These are phyloP conservation scores for Sesia apiformis DNA, from an alignment of 2,888 invertebrate genomes.

Conservation along the genomic window DNA sequence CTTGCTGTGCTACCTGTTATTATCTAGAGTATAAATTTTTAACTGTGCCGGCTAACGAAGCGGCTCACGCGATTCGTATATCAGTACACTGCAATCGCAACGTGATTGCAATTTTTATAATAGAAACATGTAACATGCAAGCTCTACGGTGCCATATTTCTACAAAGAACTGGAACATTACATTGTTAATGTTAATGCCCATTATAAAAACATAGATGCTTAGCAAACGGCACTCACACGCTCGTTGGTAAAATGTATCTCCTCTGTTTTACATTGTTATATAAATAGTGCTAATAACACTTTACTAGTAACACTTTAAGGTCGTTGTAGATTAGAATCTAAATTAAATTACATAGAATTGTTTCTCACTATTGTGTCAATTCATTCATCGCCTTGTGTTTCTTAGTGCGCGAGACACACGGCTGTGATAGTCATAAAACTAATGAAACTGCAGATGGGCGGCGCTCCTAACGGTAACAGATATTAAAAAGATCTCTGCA, in stretches of 20 bases:
- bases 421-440: neutral
- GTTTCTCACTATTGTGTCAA: conserved; percentile 56
- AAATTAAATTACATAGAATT: conserved; percentile 35
- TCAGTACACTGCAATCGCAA: neutral
- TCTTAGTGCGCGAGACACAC: neutral
- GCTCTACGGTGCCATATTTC: neutral
- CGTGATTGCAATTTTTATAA: neutral
- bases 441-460: neutral
- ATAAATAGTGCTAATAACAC: conserved; percentile 46
- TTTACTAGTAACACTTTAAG: conserved; percentile 32
- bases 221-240: conserved; percentile 24
- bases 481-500: no score
- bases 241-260: conserved; percentile 26
- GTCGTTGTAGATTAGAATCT: conserved; percentile 42
- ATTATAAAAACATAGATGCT: conserved; percentile 4
- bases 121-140: neutral
- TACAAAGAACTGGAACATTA: neutral
- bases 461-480: no score
- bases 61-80: conserved; percentile 3
- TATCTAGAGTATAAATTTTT: neutral
- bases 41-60: neutral
- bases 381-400: conserved; percentile 26
- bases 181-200: conserved; percentile 2
- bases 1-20: no score
- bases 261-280: conserved; percentile 42